These are phyloP conservation scores for Anoplopoma fimbria DNA, from an alignment of 2,113 vertebrate genomes.

Conservation along the genomic window DNA sequence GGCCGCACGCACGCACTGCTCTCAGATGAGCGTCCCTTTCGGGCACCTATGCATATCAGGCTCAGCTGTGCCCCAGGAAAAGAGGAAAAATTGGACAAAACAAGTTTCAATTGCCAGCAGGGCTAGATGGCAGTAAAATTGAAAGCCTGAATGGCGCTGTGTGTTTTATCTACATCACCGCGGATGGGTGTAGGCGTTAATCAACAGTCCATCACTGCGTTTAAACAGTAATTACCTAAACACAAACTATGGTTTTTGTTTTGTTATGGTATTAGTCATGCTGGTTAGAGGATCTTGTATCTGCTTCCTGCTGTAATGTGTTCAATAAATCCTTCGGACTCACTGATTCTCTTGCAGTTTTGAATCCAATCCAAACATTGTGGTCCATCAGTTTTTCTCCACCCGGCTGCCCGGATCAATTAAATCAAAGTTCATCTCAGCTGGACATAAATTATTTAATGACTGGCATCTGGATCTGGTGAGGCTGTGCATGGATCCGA, in stretches of 20 bases:
- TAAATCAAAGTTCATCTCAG: conserved; percentile 81
- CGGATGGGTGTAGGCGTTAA: conserved; percentile 32
- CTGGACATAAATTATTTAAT: conserved; percentile 83
- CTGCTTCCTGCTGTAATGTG: conserved; percentile 65
- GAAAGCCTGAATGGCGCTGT: conserved; percentile 24
- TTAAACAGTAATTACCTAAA: conserved; percentile 58
- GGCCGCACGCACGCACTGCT: neutral
- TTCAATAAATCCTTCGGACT: conserved; percentile 73
- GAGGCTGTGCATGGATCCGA: conserved; percentile 42
- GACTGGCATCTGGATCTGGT: conserved; percentile 70
- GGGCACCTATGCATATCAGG: conserved; percentile 25
- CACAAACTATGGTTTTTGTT: conserved; percentile 59
- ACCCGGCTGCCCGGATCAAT: conserved; percentile 76
- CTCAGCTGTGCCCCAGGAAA: conserved; percentile 6
- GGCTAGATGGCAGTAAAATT: conserved; percentile 25
- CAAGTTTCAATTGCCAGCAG: conserved; percentile 45
- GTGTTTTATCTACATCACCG: conserved; percentile 40
- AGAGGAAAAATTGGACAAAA: conserved; percentile 29
- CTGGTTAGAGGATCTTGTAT: conserved; percentile 55
- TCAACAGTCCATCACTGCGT: conserved; percentile 54
- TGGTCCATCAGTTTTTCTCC: conserved; percentile 72
- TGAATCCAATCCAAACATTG: conserved; percentile 62
- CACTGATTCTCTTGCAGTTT: conserved; percentile 52
- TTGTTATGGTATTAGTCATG: conserved; percentile 63
- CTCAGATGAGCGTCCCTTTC: conserved; percentile 15